Conservation (phyloP, 2,888 invertebrate species). For the Camptogramma bilineatum region DNA sequence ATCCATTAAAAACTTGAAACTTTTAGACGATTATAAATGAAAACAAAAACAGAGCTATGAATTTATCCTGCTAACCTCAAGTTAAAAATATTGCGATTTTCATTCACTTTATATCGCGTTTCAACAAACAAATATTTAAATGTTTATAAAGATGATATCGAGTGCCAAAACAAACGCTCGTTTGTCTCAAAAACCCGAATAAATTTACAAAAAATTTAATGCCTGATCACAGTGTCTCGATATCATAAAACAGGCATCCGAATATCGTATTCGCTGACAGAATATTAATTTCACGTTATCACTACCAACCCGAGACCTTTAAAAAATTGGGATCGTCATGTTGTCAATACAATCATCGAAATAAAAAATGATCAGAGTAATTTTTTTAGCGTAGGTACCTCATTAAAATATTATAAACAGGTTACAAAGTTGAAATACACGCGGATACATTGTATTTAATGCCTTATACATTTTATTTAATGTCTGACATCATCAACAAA, state of each 20-base stretch:
- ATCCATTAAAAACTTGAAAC: too few relatives aligned
- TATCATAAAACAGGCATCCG: constrained; percentile 68
- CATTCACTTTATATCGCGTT: constrained; percentile 20
- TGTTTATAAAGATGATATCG: constrained; percentile 33
- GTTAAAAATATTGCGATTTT: neutral
- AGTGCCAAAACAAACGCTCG: constrained; percentile 57
- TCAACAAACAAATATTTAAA: constrained; percentile 30
- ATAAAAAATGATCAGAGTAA: too few relatives aligned
- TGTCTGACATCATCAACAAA: too few relatives aligned
- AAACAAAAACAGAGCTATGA: too few relatives aligned
- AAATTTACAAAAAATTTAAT: constrained; percentile 60
- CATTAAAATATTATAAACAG: too few relatives aligned
- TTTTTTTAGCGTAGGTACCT: too few relatives aligned
- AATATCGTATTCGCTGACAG: constrained; percentile 75
- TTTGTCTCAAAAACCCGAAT: constrained; percentile 52
- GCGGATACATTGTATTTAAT: too few relatives aligned
- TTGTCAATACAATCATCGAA: neutral
- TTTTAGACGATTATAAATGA: too few relatives aligned
- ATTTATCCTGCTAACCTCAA: too few relatives aligned
- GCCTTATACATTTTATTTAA: too few relatives aligned
- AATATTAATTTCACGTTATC: constrained; percentile 79
- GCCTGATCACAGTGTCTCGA: constrained; percentile 63
- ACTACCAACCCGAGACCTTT: constrained; percentile 37
- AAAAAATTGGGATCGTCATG: neutral
- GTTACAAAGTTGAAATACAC: too few relatives aligned